A percentile compares a stretch with the other conserved stretches of the same genome.
Evolutionary conservation across 2,797 vertebrate genomes (phyloP).

Genomic region (Macropodus opercularis): DNA sequence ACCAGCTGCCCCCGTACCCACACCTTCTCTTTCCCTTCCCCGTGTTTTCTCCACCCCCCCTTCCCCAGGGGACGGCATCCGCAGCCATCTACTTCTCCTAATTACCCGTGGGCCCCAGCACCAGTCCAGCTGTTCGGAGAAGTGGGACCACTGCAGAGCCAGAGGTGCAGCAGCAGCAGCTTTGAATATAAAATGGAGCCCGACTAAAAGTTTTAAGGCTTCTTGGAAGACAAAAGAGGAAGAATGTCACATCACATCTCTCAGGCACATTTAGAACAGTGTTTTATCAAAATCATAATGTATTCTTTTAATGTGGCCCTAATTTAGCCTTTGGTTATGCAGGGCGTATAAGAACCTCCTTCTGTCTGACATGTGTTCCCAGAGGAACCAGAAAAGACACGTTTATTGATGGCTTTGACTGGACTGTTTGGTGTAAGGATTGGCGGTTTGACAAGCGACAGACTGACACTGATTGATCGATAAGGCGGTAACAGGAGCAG

Average conservation of each 20-base stretch:
- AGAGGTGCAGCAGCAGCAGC: slow-evolving; percentile 57
- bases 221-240: slow-evolving; percentile 55
- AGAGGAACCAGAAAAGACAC: slow-evolving; percentile 46
- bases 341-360: slow-evolving; percentile 25
- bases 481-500: slow-evolving; percentile 60
- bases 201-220: slow-evolving; percentile 75
- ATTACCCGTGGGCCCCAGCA: slow-evolving; percentile 77
- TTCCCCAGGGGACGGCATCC: slow-evolving; percentile 66
- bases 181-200: slow-evolving; percentile 41
- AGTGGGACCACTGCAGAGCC: slow-evolving; percentile 59
- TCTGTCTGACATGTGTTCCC: slow-evolving; percentile 51
- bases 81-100: slow-evolving; percentile 72
- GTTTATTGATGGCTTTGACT: slow-evolving; percentile 64
- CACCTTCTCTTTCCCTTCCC: neutral
- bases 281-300: neutral
- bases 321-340: slow-evolving; percentile 4
- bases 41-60: slow-evolving; percentile 37
- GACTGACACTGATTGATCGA: slow-evolving; percentile 70
- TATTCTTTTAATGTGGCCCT: slow-evolving; percentile 20
- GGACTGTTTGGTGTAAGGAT: slow-evolving; percentile 60
- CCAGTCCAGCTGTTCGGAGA: slow-evolving; percentile 80
- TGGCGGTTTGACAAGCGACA: slow-evolving; percentile 67
- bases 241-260: slow-evolving; percentile 26
- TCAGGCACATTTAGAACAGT: slow-evolving; percentile 7
- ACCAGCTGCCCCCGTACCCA: slow-evolving; percentile 34